Evolutionary conservation across 2,797 vertebrate species (phyloP).

Genomic region (Jordanella pulchra): DNA sequence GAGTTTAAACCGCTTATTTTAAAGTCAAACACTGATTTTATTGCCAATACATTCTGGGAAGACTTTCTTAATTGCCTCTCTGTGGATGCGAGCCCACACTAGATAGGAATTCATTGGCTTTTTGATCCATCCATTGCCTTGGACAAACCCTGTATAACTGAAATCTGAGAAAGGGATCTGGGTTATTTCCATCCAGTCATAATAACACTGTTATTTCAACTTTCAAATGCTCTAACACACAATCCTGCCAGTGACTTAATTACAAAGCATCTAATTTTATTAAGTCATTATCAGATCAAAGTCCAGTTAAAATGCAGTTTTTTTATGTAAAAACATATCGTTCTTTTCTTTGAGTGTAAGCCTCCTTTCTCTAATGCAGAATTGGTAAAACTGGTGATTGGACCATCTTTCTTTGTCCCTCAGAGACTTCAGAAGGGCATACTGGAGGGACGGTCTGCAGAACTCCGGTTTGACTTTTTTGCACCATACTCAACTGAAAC

Average conservation of each 20-base stretch:
- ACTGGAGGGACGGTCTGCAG: not conserved
- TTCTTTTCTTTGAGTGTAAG: too few species aligned
- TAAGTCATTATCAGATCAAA: not conserved
- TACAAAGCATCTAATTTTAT: not conserved
- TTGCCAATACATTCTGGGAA: slow-evolving; percentile 72
- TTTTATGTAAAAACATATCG: not conserved
- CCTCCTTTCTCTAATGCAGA: slow-evolving; percentile 40
- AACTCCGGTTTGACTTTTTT: not conserved
- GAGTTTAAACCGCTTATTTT: slow-evolving; percentile 85
- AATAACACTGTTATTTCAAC: not conserved
- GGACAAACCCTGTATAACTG: slow-evolving; percentile 66
- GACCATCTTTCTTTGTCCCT: not conserved
- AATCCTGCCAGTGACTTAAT: not conserved
- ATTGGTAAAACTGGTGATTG: slow-evolving; percentile 9
- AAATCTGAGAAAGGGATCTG: slow-evolving; percentile 36
- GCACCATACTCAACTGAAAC: not conserved
- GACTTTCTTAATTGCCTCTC: slow-evolving; percentile 75
- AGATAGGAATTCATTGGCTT: slow-evolving; percentile 89
- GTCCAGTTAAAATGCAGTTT: not conserved
- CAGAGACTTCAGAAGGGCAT: not conserved
- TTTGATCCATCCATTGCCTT: slow-evolving; percentile 82
- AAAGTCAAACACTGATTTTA: slow-evolving; percentile 82
- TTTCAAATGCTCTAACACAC: not conserved
- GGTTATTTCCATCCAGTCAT: not conserved
- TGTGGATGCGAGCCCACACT: slow-evolving; percentile 85